Percentiles rank a stretch among this genome's conserved stretches.
Evolutionary conservation across 2,888 invertebrate genomes (phyloP).

Genomic region (Campopleginae sp.): DNA sequence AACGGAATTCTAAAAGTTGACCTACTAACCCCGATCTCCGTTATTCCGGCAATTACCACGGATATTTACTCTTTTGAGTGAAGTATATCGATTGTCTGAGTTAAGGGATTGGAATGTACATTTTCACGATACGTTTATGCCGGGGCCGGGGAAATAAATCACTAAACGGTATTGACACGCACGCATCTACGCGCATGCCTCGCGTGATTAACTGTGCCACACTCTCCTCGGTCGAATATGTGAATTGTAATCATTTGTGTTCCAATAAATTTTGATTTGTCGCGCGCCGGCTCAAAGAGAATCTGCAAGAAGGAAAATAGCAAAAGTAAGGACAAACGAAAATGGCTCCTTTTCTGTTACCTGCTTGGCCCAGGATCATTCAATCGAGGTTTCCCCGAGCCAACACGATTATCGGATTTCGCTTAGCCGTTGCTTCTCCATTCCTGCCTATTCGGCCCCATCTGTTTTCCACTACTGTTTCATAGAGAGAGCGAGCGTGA

Average conservation of each 20-base stretch:
- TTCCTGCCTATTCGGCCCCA: not conserved
- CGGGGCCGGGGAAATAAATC: not conserved
- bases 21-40: too few species aligned
- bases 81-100: not conserved
- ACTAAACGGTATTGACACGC: not conserved
- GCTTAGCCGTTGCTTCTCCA: conserved; percentile 71
- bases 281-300: conserved; percentile 11
- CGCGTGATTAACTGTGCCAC: conserved; percentile 36
- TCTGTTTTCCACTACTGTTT: conserved; percentile 7
- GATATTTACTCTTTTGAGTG: not conserved
- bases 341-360: conserved; percentile 63
- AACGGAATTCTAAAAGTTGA: too few species aligned
- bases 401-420: conserved; percentile 81
- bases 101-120: not conserved
- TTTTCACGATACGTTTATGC: not conserved
- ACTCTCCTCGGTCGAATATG: not conserved
- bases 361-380: conserved; percentile 67
- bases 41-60: not conserved
- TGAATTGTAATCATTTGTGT: not conserved
- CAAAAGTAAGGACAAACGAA: conserved; percentile 37
- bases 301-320: conserved; percentile 20
- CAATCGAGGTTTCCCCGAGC: conserved; percentile 69
- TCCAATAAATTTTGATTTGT: conserved; percentile 5
- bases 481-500: not conserved
- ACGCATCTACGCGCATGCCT: not conserved